Evolutionary conservation across 2,888 invertebrate genomes (phyloP), one percentile per base, ranked within the genome.

Genomic region (Eupithecia dodoneata): DNA sequence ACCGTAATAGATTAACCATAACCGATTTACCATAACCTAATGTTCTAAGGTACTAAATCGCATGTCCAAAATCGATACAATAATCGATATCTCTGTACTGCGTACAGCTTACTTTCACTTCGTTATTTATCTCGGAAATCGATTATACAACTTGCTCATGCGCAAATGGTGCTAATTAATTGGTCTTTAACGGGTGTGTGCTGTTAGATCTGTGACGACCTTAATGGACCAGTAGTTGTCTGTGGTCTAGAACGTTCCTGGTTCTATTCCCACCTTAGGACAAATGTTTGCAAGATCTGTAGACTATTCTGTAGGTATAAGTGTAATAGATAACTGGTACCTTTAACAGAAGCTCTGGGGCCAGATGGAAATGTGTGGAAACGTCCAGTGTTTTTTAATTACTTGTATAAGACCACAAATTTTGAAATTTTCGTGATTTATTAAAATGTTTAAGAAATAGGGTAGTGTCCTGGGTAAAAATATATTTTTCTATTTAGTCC

Each of bases 71-170:
- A 76, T 77, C 69, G 71, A 69, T 72, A 65, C 4, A 71, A 75
- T 47, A 70, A 70, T 74, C 69, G 52, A 75, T 71, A 66, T 52
- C 71, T 74, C 67, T 66, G 67, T 73, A 73, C 75, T 73, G 73
- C 18, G 45, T 79, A 84, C 90, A 89, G 88, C 83, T 85, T 85
- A 92, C 93, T 94, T 94, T 94, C 92, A 90, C 92, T 89, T 88
- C 84, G 86, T 85, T 85, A 81, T 79, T 83, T 83, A 85, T 83
- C 85, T 86, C 88, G 89, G 88, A 87, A 89, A 91, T 90, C 86
- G 84, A 87, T 93, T 93, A 91, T 90, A 90, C 90, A 92, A 92
- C 87, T 84, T 82, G 82, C 45, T 83, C 85, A 85, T 85, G 84
- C 86, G 86, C 87, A 86, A 18, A 84, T 83, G 80, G 73, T 79